phyloP scores from a whole-genome alignment of 1,140 invertebrate genomes.

The Heliconius melpomene region DNA sequence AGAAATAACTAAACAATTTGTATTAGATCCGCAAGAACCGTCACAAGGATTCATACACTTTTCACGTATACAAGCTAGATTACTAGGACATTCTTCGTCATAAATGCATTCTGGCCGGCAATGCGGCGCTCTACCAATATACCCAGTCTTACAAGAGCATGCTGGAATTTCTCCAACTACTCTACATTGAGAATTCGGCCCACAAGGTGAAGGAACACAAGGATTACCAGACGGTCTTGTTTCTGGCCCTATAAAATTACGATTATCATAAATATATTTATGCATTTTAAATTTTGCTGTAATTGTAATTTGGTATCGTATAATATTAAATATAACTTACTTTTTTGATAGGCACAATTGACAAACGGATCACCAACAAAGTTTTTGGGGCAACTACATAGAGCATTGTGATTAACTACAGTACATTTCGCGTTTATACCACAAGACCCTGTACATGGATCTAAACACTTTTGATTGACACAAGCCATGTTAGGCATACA shows the following conservation, averaged over 20 bases:
- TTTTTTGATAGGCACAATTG: slow-evolving; percentile 82
- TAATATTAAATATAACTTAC: slow-evolving; percentile 76
- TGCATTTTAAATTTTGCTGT: background rate
- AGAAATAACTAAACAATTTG: slow-evolving; percentile 86
- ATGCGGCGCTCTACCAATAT: slow-evolving; percentile 88
- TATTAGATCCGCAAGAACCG: slow-evolving; percentile 88
- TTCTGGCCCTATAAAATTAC: slow-evolving; percentile 63
- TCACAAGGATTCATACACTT: slow-evolving; percentile 90
- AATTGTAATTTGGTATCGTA: background rate
- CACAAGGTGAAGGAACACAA: slow-evolving; percentile 90
- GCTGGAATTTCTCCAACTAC: slow-evolving; percentile 85
- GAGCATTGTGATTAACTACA: slow-evolving; percentile 89
- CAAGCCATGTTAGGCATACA: slow-evolving; percentile 87
- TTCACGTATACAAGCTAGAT: slow-evolving; percentile 88
- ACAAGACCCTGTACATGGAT: slow-evolving; percentile 89
- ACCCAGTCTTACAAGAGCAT: slow-evolving; percentile 88
- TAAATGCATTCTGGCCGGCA: slow-evolving; percentile 90
- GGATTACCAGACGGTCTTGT: slow-evolving; percentile 81
- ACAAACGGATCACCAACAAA: slow-evolving; percentile 88
- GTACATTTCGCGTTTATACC: slow-evolving; percentile 87
- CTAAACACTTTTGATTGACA: slow-evolving; percentile 87
- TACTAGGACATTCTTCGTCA: slow-evolving; percentile 88
- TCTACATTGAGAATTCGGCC: slow-evolving; percentile 89
- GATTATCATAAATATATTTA: background rate
- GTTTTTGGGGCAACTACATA: slow-evolving; percentile 87